Conservation (phyloP, 2,113 vertebrate genomes). For the Rallus limicola region DNA sequence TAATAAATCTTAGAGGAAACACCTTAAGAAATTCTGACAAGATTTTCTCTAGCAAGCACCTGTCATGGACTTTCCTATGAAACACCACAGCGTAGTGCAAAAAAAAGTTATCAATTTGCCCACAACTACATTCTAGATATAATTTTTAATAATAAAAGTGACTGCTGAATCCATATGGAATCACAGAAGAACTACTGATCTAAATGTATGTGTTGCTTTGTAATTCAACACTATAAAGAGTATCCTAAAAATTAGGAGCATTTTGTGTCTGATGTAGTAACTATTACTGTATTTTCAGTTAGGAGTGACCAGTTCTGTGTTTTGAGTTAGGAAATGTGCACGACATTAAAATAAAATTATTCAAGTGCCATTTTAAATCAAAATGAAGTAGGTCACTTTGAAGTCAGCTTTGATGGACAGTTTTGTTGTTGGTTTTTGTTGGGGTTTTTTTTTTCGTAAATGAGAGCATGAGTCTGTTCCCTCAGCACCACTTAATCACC, state of each 20-base stretch:
- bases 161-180: background rate
- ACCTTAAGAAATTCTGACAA: background rate
- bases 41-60: background rate
- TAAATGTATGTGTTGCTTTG: background rate
- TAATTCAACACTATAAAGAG: background rate
- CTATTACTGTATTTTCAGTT: background rate
- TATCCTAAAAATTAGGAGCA: background rate
- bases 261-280: background rate
- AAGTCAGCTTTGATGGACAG: conserved; percentile 57
- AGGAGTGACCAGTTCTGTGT: background rate
- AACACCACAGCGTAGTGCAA: background rate
- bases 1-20: background rate
- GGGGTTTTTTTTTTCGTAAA: background rate
- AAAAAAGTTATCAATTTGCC: background rate
- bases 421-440: background rate
- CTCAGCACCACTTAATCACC: conserved; percentile 50
- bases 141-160: background rate
- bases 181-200: background rate
- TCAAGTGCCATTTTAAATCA: conserved; percentile 39
- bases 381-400: conserved; percentile 45
- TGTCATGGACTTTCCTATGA: background rate
- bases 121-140: background rate
- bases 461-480: conserved; percentile 7
- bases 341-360: conserved; percentile 31
- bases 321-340: conserved; percentile 43